Evolutionary conservation across 2,888 invertebrate genomes (phyloP), one percentile per base, ranked within the genome.

Genomic region (Exephanes ischioxanthus): DNA sequence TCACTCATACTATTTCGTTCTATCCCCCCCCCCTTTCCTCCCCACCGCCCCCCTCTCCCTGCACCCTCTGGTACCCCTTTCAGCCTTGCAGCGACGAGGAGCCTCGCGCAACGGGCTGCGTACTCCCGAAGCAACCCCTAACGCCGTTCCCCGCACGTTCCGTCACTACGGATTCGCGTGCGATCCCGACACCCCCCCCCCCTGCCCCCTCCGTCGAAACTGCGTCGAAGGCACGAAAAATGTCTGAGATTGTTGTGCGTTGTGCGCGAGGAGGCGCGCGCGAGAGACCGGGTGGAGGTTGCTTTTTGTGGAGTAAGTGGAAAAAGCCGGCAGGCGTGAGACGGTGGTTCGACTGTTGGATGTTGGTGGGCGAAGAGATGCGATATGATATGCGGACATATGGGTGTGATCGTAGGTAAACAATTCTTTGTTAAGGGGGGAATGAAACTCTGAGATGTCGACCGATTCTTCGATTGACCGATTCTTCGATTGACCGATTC

Each of bases 161-260:
- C 72, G 76, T 80, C 76, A 53, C 85, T 86, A 87, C 71, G 86
- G 80, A 86, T 81, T 77, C 84, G 73, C 81, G 79, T 67, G 67
- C 67, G 30, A 55, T n/a, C 14, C 14, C 53, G 22, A 22, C 22
- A 22, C 4, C 19, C 19, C 53, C 3, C 3, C 6, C 53, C 53
- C 22, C 22, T 1, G 3, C 53, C 4, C 19, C 19, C 53, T 22
- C 63, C 30, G 19, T 16, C 51, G 51, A 19, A 51, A 11, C 66
- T 67, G n/a, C 61, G 48, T 63, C 63, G 48, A 75, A 75, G 88
- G 92, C 14, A 45, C 14, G 91, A 93, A 92, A 92, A 92, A 91
- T 91, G 89, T 89, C 89, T 91, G 89, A 88, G 92, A 92, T 92
- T 92, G 33, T 22, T 70, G 68, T 90, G 90, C 41, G 41, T 41